A percentile compares a stretch with the other conserved stretches of the same genome.
Conservation (phyloP, 2,797 vertebrate genomes). For the Poeciliopsis infans region DNA sequence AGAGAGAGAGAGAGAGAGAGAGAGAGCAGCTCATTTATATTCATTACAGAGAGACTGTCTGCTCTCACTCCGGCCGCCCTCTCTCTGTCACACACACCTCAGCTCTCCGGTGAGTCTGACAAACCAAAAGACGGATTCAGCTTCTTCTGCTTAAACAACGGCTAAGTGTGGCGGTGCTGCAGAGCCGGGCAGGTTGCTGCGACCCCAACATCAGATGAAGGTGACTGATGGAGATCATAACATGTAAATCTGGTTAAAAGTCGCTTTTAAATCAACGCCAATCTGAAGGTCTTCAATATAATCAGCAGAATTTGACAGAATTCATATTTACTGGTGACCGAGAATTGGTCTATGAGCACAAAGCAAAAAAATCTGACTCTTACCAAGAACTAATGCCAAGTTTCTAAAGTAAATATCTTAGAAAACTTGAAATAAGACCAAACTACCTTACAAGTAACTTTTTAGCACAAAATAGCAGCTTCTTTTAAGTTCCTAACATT, state of each 20-base stretch:
- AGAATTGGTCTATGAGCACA: no score
- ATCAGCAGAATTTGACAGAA: not conserved
- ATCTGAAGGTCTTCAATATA: not conserved
- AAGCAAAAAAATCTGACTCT: no score
- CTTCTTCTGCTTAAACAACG: constrained; percentile 61
- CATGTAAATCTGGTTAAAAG: constrained; percentile 41
- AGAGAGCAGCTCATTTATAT: constrained; percentile 73
- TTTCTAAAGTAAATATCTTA: no score
- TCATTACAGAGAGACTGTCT: constrained; percentile 74
- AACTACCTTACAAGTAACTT: no score
- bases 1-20: constrained; percentile 47
- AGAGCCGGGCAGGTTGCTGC: constrained; percentile 11
- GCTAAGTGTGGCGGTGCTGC: constrained; percentile 41
- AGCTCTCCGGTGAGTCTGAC: constrained; percentile 57
- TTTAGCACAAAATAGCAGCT: no score
- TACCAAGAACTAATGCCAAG: no score
- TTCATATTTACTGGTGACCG: not conserved
- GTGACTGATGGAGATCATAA: constrained; percentile 11
- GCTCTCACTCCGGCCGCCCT: constrained; percentile 65
- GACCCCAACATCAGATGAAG: constrained; percentile 2
- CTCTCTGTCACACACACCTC: constrained; percentile 66
- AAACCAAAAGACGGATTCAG: constrained; percentile 62
- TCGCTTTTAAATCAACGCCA: constrained; percentile 19
- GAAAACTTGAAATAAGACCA: no score
- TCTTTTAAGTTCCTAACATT: no score